Evolutionary conservation across 2,797 vertebrate genomes (phyloP), one percentile per base, ranked within the genome.

Genomic region (Phataginus tetradactyla): DNA sequence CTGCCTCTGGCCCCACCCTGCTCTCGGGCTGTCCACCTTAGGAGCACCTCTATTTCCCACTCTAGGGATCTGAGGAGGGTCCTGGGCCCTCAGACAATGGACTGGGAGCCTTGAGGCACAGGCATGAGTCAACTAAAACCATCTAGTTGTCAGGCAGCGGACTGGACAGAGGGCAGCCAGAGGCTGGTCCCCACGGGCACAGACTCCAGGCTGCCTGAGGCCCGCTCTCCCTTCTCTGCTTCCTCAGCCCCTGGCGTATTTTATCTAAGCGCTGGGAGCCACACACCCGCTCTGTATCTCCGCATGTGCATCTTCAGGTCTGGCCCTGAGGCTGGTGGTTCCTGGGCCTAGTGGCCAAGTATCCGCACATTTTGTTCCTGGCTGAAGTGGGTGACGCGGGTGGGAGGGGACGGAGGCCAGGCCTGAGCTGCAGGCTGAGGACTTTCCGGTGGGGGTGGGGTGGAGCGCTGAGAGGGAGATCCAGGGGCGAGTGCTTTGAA

Each of bases 1-100:
- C 59, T 53, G 29, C 18, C 0, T 13, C 12, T 42, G 1, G 4
- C 27, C 37, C 14, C 13, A 21, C 34, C 32, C 55, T 2, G 7
- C 4, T 14, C 39, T 18, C 18, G 2, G 25, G 3, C 15, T 9
- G 25, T 25, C 29, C 10, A 18, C 20, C 6, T 15, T n/a, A 18
- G 11, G 0, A 11, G 59, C 1, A 12, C 55, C 49, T 53, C 55
- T 14, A 14, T 51, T 68, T 45, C 85, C 37, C 29, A 2, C 14
- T 7, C 7, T 21, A 23, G 45, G 32, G 42, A n/a, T 8, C 32
- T 66, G 11, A 3, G 29, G 45, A 20, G 27, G 3, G 1, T 32
- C 32, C 21, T 45, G 61, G 78, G 45, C 25, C 18, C 29, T 63
- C 3, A 0, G 21, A 49, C 13, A 4, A 21, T 7, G 7, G 42